phyloP scores from a whole-genome alignment of 2,113 vertebrate species.

The Hydrochoerus hydrochaeris region DNA sequence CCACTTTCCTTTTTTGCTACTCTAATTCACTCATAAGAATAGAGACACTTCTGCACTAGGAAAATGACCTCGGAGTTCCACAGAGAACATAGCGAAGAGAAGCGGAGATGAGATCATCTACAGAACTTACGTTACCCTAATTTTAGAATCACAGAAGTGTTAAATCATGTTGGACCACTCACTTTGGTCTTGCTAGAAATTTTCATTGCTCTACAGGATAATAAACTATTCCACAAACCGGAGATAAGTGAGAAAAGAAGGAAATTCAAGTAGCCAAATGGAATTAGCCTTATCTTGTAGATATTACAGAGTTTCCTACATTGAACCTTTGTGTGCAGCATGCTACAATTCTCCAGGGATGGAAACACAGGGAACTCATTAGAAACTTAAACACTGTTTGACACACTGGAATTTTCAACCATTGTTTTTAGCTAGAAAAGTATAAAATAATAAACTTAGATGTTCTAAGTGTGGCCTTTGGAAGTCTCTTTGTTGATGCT shows the following conservation, averaged over 20 bases:
- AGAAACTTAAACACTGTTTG: constrained; percentile 59
- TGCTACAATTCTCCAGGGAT: constrained; percentile 58
- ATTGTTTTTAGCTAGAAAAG: constrained; percentile 64
- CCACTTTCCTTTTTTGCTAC: constrained; percentile 52
- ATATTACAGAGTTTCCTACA: constrained; percentile 43
- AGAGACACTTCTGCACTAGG: not conserved
- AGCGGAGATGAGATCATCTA: constrained; percentile 64
- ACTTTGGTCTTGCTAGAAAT: constrained; percentile 32
- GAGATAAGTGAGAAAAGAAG: constrained; percentile 28
- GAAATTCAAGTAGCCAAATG: constrained; percentile 65
- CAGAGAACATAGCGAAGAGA: constrained; percentile 18
- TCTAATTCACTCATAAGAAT: constrained; percentile 60
- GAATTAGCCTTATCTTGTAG: constrained; percentile 69
- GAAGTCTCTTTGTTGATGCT: constrained; percentile 69
- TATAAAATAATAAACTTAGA: constrained; percentile 73
- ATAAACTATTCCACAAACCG: constrained; percentile 32
- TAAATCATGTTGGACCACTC: constrained; percentile 52
- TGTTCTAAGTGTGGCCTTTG: constrained; percentile 45
- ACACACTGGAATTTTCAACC: constrained; percentile 66
- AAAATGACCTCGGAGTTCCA: constrained; percentile 52
- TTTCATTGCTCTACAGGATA: constrained; percentile 1
- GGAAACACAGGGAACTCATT: constrained; percentile 68
- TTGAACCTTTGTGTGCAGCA: constrained; percentile 51
- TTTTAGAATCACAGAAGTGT: constrained; percentile 56
- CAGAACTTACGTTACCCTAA: not conserved